Evolutionary conservation across 1,140 invertebrate genomes (phyloP).

Genomic region (Drosophila ogumai): DNA sequence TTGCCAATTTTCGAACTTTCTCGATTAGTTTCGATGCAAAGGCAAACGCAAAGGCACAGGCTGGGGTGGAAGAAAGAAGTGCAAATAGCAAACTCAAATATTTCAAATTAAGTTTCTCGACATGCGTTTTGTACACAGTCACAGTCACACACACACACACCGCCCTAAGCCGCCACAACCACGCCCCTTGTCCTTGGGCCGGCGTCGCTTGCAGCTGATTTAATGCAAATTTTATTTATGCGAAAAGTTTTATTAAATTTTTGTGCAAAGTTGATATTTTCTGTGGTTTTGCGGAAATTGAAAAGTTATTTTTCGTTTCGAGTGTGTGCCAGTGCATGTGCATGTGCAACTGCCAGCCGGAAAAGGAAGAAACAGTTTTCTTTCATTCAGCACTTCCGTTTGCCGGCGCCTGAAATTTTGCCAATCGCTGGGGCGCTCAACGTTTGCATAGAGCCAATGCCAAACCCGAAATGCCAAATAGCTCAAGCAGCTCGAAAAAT

Average conservation of each 20-base stretch:
- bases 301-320: constrained; percentile 75
- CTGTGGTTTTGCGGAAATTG: constrained; percentile 83
- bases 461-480: constrained; percentile 25
- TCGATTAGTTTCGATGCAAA: constrained; percentile 77
- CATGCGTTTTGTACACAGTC: constrained; percentile 73
- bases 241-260: constrained; percentile 84
- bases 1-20: constrained; percentile 80
- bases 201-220: constrained; percentile 78
- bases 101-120: constrained; percentile 83
- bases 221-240: constrained; percentile 84
- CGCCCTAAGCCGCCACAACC: constrained; percentile 57
- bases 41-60: constrained; percentile 7
- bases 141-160: constrained; percentile 2
- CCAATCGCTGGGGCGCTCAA: constrained; percentile 50
- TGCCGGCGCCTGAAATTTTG: constrained; percentile 62
- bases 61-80: constrained; percentile 58
- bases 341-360: constrained; percentile 61
- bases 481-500: constrained; percentile 47
- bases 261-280: constrained; percentile 84
- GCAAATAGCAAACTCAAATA: constrained; percentile 82
- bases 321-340: constrained; percentile 16
- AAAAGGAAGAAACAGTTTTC: constrained; percentile 81
- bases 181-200: constrained; percentile 31
- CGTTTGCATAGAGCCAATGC: constrained; percentile 19
- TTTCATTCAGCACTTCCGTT: constrained; percentile 75